phyloP scores from a whole-genome alignment of 2,113 vertebrate genomes.

The Columba livia region DNA sequence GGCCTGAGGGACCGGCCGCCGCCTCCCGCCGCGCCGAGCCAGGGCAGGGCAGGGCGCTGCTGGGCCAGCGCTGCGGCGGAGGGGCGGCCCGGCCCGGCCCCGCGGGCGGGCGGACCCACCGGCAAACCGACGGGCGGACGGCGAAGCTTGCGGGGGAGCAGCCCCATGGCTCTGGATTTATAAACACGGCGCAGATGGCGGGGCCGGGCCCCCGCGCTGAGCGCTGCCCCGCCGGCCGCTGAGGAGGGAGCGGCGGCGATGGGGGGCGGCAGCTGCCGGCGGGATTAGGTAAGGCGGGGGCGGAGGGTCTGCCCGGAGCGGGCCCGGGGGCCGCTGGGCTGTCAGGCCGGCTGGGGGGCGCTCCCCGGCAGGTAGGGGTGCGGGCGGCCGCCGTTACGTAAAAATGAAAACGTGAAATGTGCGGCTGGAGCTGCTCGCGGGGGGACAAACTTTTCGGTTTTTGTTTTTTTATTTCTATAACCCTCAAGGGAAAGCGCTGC shows the following conservation, averaged over 20 bases:
- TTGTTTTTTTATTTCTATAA: too few species aligned
- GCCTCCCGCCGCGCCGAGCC: background rate
- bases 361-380: background rate
- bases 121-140: background rate
- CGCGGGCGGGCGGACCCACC: background rate
- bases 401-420: background rate
- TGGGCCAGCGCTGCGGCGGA: background rate
- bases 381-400: constrained; percentile 24
- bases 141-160: background rate
- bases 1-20: background rate
- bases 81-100: background rate
- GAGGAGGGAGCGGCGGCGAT: background rate
- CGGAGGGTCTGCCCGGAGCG: background rate
- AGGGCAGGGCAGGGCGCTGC: background rate
- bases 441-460: background rate
- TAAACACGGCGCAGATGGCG: constrained; percentile 30
- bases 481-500: too few species aligned
- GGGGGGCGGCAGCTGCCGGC: background rate
- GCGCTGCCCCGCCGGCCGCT: constrained; percentile 9
- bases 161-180: constrained; percentile 20
- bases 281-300: background rate
- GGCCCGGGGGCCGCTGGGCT: background rate
- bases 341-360: background rate
- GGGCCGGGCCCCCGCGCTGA: background rate
- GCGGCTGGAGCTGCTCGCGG: background rate